Evolutionary conservation across 2,797 vertebrate species (phyloP).

Genomic region (Podarcis siculus): DNA sequence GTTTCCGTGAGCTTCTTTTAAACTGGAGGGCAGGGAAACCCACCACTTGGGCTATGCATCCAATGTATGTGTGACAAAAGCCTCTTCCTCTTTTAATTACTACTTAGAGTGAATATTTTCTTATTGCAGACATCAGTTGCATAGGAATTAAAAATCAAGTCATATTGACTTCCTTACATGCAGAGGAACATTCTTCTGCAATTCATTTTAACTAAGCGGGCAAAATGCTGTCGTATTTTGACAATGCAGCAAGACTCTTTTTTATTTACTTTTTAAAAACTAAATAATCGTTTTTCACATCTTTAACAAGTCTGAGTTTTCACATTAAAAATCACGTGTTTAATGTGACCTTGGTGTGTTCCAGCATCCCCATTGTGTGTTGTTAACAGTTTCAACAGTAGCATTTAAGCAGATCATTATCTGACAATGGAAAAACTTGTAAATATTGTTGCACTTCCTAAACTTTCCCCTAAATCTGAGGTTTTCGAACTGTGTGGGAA

Average conservation of each 20-base stretch:
- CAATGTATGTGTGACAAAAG: rapidly evolving
- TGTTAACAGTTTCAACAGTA: neutral
- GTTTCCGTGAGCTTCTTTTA: neutral
- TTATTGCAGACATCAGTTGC: neutral
- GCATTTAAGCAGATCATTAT: neutral
- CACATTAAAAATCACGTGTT: conserved; percentile 1
- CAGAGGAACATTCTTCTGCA: neutral
- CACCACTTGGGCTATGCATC: rapidly evolving
- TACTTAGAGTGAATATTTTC: neutral
- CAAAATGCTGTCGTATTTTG: too few relatives aligned
- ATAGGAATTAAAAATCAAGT: neutral
- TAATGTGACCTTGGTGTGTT: neutral
- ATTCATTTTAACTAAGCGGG: neutral
- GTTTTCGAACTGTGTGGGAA: neutral
- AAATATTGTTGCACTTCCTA: neutral
- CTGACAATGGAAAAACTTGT: neutral
- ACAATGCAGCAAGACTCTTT: neutral
- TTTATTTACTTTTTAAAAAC: neutral
- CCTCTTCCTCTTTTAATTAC: neutral
- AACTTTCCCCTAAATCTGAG: neutral
- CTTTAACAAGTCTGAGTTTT: neutral
- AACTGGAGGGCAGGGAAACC: neutral
- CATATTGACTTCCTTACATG: neutral
- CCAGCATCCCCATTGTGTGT: neutral
- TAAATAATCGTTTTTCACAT: too few relatives aligned